These are phyloP conservation scores for Synanthedon vespiformis DNA, from an alignment of 2,888 invertebrate species.

Conservation along the genomic window DNA sequence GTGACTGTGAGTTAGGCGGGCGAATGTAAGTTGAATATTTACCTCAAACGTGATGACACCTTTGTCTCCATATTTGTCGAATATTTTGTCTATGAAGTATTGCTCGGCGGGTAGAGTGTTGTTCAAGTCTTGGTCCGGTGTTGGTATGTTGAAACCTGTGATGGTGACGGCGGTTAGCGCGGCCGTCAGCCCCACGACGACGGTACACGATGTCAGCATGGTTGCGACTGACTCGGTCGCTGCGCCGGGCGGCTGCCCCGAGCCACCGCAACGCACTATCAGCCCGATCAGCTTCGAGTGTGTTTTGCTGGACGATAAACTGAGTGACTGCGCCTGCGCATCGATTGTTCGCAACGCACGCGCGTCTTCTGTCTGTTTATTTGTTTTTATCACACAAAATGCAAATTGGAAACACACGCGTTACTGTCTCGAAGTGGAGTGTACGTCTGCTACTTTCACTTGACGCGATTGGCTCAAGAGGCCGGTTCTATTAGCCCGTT, in stretches of 20 bases:
- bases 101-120: constrained; percentile 46
- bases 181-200: constrained; percentile 43
- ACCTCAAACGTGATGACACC: constrained; percentile 71
- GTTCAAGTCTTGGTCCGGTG: constrained; percentile 18
- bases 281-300: constrained; percentile 31
- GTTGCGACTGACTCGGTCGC: constrained; percentile 36
- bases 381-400: constrained; percentile 30
- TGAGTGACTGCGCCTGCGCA: constrained; percentile 25
- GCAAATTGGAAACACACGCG: constrained; percentile 4
- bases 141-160: constrained; percentile 9
- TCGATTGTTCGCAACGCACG: constrained; percentile 5
- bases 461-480: constrained; percentile 35
- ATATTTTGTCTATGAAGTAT: constrained; percentile 66
- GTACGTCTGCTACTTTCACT: constrained; percentile 66
- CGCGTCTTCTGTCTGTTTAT: constrained; percentile 51
- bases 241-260: constrained; percentile 25
- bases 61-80: constrained; percentile 69
- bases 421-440: constrained; percentile 33
- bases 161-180: constrained; percentile 19
- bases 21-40: constrained; percentile 5
- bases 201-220: constrained; percentile 44
- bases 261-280: constrained; percentile 46
- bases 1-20: not conserved
- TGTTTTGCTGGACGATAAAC: constrained; percentile 32
- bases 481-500: constrained; percentile 58